Evolutionary conservation across 2,888 invertebrate species (phyloP), one percentile per base, ranked within the genome.

Genomic region (Sphecodes monilicornis): DNA sequence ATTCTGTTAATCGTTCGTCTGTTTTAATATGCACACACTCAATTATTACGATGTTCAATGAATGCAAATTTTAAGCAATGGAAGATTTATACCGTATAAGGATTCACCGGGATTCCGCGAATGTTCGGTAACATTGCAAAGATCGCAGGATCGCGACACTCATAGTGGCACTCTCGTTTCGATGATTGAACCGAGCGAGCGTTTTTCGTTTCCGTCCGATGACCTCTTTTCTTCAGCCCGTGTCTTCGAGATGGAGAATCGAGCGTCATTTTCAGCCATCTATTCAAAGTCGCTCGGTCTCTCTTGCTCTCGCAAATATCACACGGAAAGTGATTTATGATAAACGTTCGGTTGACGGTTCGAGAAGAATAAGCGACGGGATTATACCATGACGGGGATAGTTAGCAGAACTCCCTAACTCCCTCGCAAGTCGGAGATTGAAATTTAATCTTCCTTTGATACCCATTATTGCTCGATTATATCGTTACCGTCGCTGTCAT

Each of bases 121-220:
- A 57, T 26, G 26, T 29, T 57, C 60, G 6, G 60, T 8, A 32
- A 29, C 29, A 18, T 60, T 8, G 29, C 1, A 18, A 18, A 29
- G 60, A 60, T 29, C 29, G 16, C n/a, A 16, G 29, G 8, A 60
- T 60, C 60, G 18, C 29, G 57, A 29, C 26, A 29, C 57, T 29
- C 57, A 57, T 29, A 60, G 16, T 6, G 6, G 60, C 60, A 29
- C 16, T 29, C 60, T 29, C 29, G 13, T 60, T 60, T 29, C 60
- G 6, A 91, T 87, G 91, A 91, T 86, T 81, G 80, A 78, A 81
- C 87, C 85, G 78, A 18, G 83, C 89, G 88, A 90, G 90, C 87
- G 89, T 90, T 91, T 91, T 86, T 90, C 88, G 82, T 80, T 68
- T 78, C 86, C 82, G 46, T 26, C 66, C 74, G 75, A 70, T 81